Base-by-base conservation (phyloP, 2,888 invertebrate species). In the Epinotia bilunana region DNA sequence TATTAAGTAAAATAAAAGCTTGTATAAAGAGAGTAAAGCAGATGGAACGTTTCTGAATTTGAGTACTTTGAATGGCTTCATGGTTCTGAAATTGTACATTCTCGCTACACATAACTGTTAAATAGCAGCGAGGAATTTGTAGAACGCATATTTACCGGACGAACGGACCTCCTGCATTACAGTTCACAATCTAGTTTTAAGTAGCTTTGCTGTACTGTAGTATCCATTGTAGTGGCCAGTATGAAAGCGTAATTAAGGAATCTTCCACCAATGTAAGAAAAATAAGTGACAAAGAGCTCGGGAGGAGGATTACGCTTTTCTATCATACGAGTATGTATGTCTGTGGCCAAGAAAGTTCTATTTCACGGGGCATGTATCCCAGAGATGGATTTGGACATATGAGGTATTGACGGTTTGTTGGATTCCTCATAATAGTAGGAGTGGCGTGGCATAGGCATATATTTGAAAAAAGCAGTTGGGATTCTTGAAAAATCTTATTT, bases 141-240 rank as follows among this genome's bases (percentile, higher is more conserved):
- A 75, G 43, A 72, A 72, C 65, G 61, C 72, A 75, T 64, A 74
- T 75, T 67, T 67, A 46, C 65, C 67, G 67, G 75, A 67, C 72
- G 71, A 67, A 72, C 75, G 61, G 75, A 75, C 65, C 63, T 55
- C 62, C 58, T 69, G 64, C 67, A 72, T 75, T 72, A 75, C 72
- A 72, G 75, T 67, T 72, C 72, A 72, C 75, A 75, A 75, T 75
- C 67, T 75, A 72, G 75, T 75, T 75, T 75, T 75, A 75, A 75
- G 72, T 75, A 72, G 75, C 71, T 67, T 55, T 28, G 20, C 61
- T 23, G 64, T 55, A 67, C n/a, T 57, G 62, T 39, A 72, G 65
- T 33, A 57, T 3, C 13, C 23, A 13, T 58, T 11, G 11, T 9
- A 23, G 7, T 12, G 3, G 43, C 13, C 74, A 71, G 70, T 71